Conservation (phyloP, 2,888 invertebrate genomes). For the Sminthurides aquaticus region DNA sequence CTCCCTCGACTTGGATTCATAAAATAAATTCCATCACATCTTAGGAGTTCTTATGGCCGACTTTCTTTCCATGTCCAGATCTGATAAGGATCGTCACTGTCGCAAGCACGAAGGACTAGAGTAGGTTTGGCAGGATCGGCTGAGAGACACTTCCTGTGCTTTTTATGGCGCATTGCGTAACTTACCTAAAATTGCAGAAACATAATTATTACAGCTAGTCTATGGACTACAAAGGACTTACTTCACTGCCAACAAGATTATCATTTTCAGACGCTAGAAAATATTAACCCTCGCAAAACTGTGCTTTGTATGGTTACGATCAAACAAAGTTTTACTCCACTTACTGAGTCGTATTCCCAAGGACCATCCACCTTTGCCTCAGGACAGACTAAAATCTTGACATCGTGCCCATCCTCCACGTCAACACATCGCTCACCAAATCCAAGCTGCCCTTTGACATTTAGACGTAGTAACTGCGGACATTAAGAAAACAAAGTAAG, state of each 20-base stretch:
- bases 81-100: slow-evolving; percentile 14
- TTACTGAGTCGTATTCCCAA: slow-evolving; percentile 20
- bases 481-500: no score
- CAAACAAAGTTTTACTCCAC: no score
- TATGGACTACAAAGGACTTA: no score
- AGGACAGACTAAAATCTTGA: slow-evolving; percentile 15
- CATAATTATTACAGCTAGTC: not conserved
- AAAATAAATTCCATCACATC: no score
- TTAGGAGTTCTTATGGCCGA: slow-evolving; percentile 18
- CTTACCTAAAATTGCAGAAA: slow-evolving; percentile 10
- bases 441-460: slow-evolving; percentile 60
- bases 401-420: slow-evolving; percentile 3
- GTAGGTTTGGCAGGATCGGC: slow-evolving; percentile 10
- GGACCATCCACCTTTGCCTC: slow-evolving; percentile 18
- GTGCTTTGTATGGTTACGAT: no score
- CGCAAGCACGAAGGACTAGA: slow-evolving; percentile 16
- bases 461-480: slow-evolving; percentile 13
- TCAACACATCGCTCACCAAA: slow-evolving; percentile 72
- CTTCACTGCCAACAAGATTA: no score
- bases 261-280: no score
- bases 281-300: no score
- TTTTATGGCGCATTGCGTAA: slow-evolving; percentile 13
- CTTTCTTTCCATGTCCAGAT: slow-evolving; percentile 21
- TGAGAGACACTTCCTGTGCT: slow-evolving; percentile 12
- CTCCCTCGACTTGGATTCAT: no score